Evolutionary conservation across 2,888 invertebrate species (phyloP), one percentile per base, ranked within the genome.

Genomic region (Thera britannica): DNA sequence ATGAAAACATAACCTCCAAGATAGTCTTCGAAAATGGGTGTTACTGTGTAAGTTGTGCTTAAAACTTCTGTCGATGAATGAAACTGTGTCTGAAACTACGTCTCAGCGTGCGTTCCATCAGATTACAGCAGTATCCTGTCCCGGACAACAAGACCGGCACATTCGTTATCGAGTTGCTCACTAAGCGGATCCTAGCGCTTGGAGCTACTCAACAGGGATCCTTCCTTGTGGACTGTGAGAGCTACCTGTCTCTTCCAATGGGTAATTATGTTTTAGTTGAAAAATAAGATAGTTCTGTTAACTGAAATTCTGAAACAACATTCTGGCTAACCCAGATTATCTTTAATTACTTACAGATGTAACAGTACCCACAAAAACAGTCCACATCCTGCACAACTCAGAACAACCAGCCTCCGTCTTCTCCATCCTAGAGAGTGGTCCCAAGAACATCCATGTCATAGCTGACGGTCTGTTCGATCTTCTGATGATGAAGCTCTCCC

Each of bases 401-500:
- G 99, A 99, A 84, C 97, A 98, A 83, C 99, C 99, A 0, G 98
- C 98, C 0, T 97, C 98, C 0, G 98, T 98, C 2, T 99, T 98
- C 90, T 97, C 98, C 7, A 96, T 98, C 41, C 93, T 99, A 6
- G 99, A 99, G 79, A 97, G 96, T 60, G 98, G 98, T 0, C 96
- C 95, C 9, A 97, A 97, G 84, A 96, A 97, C 69, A 97, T 98
- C 44, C 97, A 98, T 2, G 94, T 99, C 0, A 97, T 98, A 46
- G 98, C 98, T 0, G 99, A 99, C 83, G 97, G 97, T 1, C 94
- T 98, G 2, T 98, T 99, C 83, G 99, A 99, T 87, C 90, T 98
- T 63, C 92, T 99, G 0, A 97, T 99, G 96, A 95, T 97, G 84
- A 98, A 98, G 88, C 95, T 99, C 88, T 96, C 96, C 0, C 96